phyloP scores from a whole-genome alignment of 2,888 invertebrate species.

The Acrocera orbiculus region DNA sequence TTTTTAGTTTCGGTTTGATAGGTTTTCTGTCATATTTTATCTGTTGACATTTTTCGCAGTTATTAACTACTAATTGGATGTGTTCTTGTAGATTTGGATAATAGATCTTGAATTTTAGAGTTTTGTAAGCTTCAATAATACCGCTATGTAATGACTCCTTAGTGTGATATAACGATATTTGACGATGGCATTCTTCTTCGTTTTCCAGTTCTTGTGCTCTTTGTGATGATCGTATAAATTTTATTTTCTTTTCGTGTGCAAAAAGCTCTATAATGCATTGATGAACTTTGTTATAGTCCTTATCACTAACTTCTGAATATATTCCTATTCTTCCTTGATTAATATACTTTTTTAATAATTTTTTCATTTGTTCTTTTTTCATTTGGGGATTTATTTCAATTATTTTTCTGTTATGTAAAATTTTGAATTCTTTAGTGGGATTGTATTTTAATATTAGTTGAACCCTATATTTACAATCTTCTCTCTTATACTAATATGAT shows the following conservation, averaged over 20 bases:
- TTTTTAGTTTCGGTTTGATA: constrained; percentile 1
- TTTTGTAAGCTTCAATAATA: constrained; percentile 9
- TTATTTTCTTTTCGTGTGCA: constrained; percentile 4
- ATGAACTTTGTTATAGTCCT: constrained; percentile 9
- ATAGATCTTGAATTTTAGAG: constrained; percentile 9
- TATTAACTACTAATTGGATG: constrained; percentile 10
- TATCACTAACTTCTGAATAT: constrained; percentile 6
- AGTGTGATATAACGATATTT: constrained; percentile 10
- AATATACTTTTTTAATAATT: too few species aligned
- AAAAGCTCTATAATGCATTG: constrained; percentile 8
- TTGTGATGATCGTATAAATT: constrained; percentile 5
- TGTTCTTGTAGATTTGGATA: constrained; percentile 9
- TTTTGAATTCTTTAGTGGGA: too few species aligned
- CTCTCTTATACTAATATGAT: too few species aligned
- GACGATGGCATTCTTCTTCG: constrained; percentile 9
- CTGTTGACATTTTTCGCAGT: constrained; percentile 2
- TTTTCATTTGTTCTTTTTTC: too few species aligned
- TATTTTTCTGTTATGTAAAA: too few species aligned
- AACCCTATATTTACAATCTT: too few species aligned
- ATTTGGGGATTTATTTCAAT: too few species aligned
- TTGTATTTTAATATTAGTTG: too few species aligned
- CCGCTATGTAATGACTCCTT: constrained; percentile 11
- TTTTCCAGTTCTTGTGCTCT: constrained; percentile 7
- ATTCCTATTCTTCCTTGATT: too few species aligned
- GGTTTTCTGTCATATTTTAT: too few species aligned